Percentiles rank a stretch among this genome's conserved stretches.
These are phyloP conservation scores for Leptosomus discolor DNA, from an alignment of 2,113 vertebrate species.

Conservation along the genomic window DNA sequence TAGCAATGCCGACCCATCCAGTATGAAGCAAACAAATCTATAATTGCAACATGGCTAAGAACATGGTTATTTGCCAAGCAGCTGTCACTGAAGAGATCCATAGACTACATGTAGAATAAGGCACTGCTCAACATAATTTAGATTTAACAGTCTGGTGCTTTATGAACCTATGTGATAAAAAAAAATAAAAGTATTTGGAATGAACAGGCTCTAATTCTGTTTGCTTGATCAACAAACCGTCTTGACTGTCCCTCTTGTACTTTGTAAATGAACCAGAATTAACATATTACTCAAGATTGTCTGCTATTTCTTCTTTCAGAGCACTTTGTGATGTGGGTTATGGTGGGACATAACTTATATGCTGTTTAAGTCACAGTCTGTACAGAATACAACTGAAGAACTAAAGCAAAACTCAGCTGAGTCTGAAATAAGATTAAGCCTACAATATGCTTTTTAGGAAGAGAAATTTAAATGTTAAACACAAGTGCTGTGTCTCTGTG, in stretches of 20 bases:
- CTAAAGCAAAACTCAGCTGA: neutral
- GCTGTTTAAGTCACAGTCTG: neutral
- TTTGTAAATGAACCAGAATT: neutral
- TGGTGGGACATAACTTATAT: neutral
- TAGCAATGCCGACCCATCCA: neutral
- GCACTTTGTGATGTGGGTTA: neutral
- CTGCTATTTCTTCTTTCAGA: neutral
- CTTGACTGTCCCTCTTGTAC: neutral
- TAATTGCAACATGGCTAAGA: neutral
- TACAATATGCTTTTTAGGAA: neutral
- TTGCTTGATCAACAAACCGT: constrained; percentile 16
- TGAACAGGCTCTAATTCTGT: neutral
- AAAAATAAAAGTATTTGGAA: neutral
- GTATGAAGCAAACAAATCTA: neutral
- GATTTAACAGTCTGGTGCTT: neutral
- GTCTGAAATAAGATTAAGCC: neutral
- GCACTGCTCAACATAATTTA: neutral
- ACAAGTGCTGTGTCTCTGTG: neutral
- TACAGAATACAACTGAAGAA: neutral
- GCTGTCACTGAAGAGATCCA: neutral
- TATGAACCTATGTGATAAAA: neutral
- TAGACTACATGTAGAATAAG: neutral
- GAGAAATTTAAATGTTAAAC: neutral
- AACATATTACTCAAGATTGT: neutral
- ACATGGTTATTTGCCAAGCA: neutral